These are phyloP conservation scores for Pollimyrus isidori DNA, from an alignment of 2,113 vertebrate genomes.

Conservation along the genomic window DNA sequence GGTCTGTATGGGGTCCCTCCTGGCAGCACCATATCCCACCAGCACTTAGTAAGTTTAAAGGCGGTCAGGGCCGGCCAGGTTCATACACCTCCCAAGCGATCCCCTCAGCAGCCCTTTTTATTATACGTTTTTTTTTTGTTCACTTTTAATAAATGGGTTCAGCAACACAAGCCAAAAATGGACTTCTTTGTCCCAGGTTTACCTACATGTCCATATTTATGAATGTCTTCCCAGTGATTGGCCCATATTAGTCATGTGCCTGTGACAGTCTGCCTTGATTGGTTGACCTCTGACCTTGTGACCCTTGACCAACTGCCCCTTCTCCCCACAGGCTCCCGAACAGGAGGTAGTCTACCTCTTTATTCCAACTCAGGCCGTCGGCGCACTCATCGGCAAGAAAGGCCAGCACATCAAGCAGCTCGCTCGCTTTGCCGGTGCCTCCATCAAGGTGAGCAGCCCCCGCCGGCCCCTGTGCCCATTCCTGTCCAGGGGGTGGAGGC, in stretches of 20 bases:
- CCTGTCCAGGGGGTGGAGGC: not conserved
- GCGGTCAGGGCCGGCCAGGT: not conserved
- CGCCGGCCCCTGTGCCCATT: not conserved
- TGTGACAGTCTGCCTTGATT: not conserved
- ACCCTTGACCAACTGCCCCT: not conserved
- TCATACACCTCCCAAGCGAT: not conserved
- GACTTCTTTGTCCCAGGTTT: not conserved
- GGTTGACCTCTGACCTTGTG: not conserved
- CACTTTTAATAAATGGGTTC: not conserved
- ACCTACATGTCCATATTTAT: not conserved
- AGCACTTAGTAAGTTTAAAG: conserved; percentile 69
- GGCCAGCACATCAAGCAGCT: conserved; percentile 94
- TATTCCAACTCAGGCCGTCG: conserved; percentile 91
- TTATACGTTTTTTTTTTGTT: not conserved
- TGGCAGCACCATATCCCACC: conserved; percentile 66
- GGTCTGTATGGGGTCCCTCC: conserved; percentile 72
- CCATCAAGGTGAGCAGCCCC: conserved; percentile 77
- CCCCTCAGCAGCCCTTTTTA: not conserved
- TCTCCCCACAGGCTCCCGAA: conserved; percentile 64
- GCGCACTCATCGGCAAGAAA: conserved; percentile 92
- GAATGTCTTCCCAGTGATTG: not conserved
- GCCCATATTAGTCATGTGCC: not conserved
- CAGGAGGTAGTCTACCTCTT: conserved; percentile 92
- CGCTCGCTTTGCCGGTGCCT: conserved; percentile 85
- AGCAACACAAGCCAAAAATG: not conserved